Percentiles rank a stretch among this genome's conserved stretches.
Evolutionary conservation across 2,113 vertebrate species (phyloP).

Genomic region (Amazona vittata): DNA sequence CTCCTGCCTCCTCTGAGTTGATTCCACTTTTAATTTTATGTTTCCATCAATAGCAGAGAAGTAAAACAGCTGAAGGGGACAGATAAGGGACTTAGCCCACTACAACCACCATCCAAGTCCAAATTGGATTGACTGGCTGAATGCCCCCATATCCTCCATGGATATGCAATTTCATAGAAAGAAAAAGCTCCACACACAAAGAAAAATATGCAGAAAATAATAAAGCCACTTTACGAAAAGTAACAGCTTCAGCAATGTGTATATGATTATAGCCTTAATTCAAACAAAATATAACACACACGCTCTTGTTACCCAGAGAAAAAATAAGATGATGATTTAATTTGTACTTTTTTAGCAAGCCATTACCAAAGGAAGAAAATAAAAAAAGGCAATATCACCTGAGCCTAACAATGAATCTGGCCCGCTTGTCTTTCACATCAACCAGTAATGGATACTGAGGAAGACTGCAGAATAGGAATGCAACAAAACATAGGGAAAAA

Average conservation of each 20-base stretch:
- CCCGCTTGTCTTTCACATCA: neutral
- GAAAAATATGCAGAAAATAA: constrained; percentile 31
- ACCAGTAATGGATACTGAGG: neutral
- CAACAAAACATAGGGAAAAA: neutral
- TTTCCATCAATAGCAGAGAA: constrained; percentile 23
- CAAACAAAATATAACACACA: neutral
- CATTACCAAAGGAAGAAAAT: neutral
- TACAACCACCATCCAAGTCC: neutral
- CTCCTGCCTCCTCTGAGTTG: constrained; percentile 4
- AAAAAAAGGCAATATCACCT: neutral
- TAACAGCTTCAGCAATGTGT: neutral
- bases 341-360: constrained; percentile 26
- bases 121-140: constrained; percentile 64
- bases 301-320: neutral
- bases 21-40: constrained; percentile 44
- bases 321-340: constrained; percentile 3
- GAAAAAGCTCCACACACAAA: neutral
- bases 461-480: neutral
- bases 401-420: neutral
- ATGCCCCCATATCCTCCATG: constrained; percentile 50
- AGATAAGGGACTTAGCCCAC: constrained; percentile 67
- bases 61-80: constrained; percentile 60
- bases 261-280: constrained; percentile 18
- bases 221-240: neutral
- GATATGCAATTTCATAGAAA: constrained; percentile 50